Conservation (phyloP, 1,140 invertebrate species). For the Drosophila willistoni region DNA sequence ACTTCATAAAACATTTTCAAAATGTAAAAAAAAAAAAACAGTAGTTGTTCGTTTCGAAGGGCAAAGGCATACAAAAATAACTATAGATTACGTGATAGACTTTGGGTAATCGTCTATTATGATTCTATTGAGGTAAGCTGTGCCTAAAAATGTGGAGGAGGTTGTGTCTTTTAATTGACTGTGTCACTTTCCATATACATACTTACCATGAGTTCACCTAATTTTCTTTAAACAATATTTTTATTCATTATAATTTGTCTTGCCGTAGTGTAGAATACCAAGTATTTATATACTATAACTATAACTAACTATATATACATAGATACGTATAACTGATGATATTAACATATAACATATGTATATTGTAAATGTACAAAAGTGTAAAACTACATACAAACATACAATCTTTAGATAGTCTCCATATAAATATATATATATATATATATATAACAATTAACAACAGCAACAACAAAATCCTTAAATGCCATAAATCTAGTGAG, state of each 20-base stretch:
- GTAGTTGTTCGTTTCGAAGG: no score
- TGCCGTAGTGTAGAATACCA: constrained; percentile 64
- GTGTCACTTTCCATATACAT: background rate
- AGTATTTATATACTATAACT: constrained; percentile 31
- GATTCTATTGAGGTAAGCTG: background rate
- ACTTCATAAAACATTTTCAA: no score
- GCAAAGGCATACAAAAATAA: no score
- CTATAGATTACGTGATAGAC: no score
- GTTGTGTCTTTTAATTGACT: background rate
- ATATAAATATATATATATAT: constrained; percentile 52
- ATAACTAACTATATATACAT: constrained; percentile 30
- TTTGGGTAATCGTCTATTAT: no score
- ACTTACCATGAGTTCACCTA: constrained; percentile 4
- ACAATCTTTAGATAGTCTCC: constrained; percentile 52
- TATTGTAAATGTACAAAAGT: constrained; percentile 69
- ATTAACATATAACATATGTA: constrained; percentile 55
- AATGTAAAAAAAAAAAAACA: no score
- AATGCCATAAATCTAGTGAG: constrained; percentile 55
- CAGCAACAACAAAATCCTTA: constrained; percentile 37
- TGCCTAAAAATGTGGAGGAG: background rate
- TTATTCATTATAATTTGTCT: constrained; percentile 61
- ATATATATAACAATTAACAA: constrained; percentile 33
- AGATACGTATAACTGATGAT: constrained; percentile 48
- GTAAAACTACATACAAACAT: constrained; percentile 35
- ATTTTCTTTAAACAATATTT: constrained; percentile 24